Base-by-base conservation (phyloP, 2,888 invertebrate species). In the Pterobdella sp. region DNA sequence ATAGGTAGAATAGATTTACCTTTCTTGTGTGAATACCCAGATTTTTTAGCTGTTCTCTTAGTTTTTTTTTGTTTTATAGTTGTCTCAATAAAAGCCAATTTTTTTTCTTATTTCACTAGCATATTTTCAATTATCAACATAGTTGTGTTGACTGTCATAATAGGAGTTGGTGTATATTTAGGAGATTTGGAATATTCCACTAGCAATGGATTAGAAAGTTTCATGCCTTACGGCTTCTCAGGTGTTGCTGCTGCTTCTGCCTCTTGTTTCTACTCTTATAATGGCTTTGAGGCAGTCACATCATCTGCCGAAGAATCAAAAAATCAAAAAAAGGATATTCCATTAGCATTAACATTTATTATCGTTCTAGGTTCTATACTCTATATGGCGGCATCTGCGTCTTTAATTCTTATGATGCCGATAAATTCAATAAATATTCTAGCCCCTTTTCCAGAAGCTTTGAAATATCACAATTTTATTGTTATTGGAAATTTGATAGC, bases 141-240 rank as follows among this genome's bases (percentile, higher is more conserved):
- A 34, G 75, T 77, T 1, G 80, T 84, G 32, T 80, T 84, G n/a
- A 75, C 80, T 4, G 80, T 84, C 67, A 81, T 84, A 35, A 80
- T 82, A 32, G 72, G 79, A 14, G 86, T 92, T 34, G 94, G 94
- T 0, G 89, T 92, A 80, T 90, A 89, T 81, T 91, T 91, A 80
- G 92, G 93, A 0, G 89, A 93, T 79, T 83, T 88, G 4, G 84
- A 85, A 1, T 93, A 94, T 80, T 94, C 94, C 93, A 88, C 89
- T 0, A 87, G 77, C 71, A 32, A 63, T 1, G 66, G 42, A 1
- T 75, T 78, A 31, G 80, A 80, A 0, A 81, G 82, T 22, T 81
- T 81, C 74, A 76, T 81, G 35, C 81, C 81, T 0, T 79, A 78
- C 75, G 82, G 81, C 0, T 70, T 80, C 26, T 74, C 76, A 10